A percentile compares a stretch with the other conserved stretches of the same genome.
These are phyloP conservation scores for Caenorhabditis tropicalis DNA, from an alignment of 1,140 invertebrate species.

Conservation along the genomic window DNA sequence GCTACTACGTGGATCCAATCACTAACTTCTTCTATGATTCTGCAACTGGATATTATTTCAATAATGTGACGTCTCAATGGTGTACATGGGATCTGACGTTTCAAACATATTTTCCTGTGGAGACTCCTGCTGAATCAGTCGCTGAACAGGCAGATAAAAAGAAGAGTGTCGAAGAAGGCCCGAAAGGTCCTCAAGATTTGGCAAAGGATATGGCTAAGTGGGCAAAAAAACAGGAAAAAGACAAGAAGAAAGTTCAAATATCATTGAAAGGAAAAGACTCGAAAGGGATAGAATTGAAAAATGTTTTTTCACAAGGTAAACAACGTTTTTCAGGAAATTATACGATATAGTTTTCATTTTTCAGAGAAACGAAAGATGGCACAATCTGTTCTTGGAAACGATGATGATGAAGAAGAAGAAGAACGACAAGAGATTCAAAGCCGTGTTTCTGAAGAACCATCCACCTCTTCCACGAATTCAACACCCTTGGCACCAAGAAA, in stretches of 20 bases:
- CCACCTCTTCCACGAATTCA: constrained; percentile 43
- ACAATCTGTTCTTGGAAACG: constrained; percentile 51
- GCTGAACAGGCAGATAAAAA: constrained; percentile 6
- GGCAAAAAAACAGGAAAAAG: constrained; percentile 96
- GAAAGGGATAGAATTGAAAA: constrained; percentile 57
- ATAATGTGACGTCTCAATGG: constrained; percentile 81
- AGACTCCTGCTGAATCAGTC: neutral
- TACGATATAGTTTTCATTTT: neutral
- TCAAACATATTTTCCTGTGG: constrained; percentile 77
- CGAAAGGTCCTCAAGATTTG: constrained; percentile 97
- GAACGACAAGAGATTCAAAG: constrained; percentile 71
- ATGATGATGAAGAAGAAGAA: constrained; percentile 70
- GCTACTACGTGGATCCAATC: constrained; percentile 92
- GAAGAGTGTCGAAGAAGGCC: constrained; percentile 73
- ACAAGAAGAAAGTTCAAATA: constrained; percentile 87
- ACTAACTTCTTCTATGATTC: constrained; percentile 87
- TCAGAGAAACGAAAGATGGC: neutral
- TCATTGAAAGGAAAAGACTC: constrained; percentile 31
- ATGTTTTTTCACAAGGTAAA: neutral
- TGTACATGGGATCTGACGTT: constrained; percentile 90
- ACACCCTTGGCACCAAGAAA: constrained; percentile 48
- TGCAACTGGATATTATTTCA: constrained; percentile 77
- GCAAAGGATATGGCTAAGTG: constrained; percentile 94
- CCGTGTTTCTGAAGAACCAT: constrained; percentile 45
- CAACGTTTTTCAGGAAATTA: neutral